Conservation (phyloP, 2,797 vertebrate species). For the Danio jaintianensis region DNA sequence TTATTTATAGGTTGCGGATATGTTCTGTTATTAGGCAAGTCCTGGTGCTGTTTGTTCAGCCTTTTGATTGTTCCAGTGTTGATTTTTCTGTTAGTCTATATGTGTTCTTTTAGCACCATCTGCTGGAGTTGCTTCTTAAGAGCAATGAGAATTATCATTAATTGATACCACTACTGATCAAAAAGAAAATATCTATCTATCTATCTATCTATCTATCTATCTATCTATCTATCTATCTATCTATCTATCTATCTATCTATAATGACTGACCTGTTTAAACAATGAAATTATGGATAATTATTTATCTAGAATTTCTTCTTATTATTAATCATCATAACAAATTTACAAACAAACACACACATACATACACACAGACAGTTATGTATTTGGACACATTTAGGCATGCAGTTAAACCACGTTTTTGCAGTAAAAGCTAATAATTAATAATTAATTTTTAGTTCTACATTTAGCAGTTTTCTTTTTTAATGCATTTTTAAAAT, state of each 20-base stretch:
- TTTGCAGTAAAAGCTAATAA: neutral
- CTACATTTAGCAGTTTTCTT: too few species aligned
- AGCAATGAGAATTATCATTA: neutral
- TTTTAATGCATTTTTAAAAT: too few species aligned
- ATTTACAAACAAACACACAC: too few species aligned
- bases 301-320: neutral
- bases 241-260: neutral
- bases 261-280: neutral
- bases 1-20: neutral
- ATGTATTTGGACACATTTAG: neutral
- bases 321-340: neutral
- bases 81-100: neutral
- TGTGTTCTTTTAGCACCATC: constrained; percentile 25
- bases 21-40: neutral
- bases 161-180: too few species aligned
- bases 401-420: neutral
- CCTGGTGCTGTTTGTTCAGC: too few species aligned
- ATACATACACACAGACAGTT: too few species aligned
- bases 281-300: neutral
- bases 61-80: too few species aligned
- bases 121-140: constrained; percentile 15
- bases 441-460: too few species aligned
- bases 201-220: too few species aligned
- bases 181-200: too few species aligned
- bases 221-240: too few species aligned